Evolutionary conservation across 2,888 invertebrate genomes (phyloP).

Genomic region (Teleiodes luculella): DNA sequence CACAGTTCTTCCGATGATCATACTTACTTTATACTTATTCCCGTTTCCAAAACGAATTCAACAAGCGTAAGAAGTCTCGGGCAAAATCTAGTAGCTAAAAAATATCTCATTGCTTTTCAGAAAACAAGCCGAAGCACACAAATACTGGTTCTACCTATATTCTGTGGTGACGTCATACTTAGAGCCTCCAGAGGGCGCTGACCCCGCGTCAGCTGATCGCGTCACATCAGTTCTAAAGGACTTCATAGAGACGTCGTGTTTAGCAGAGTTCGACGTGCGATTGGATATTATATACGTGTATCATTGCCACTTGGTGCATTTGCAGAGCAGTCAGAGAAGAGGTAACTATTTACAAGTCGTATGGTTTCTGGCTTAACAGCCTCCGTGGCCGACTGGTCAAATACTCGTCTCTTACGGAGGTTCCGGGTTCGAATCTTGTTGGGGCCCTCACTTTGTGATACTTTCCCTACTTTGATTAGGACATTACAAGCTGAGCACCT

Average conservation of each 20-base stretch:
- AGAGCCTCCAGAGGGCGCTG: constrained; percentile 40
- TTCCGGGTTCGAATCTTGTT: too few relatives aligned
- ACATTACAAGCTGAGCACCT: too few relatives aligned
- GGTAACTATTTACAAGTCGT: constrained; percentile 51
- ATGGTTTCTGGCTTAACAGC: too few relatives aligned
- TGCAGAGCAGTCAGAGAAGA: constrained; percentile 61
- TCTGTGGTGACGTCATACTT: constrained; percentile 83
- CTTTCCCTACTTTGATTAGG: too few relatives aligned
- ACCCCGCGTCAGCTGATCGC: constrained; percentile 35
- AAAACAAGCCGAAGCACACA: constrained; percentile 83
- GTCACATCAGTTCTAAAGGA: constrained; percentile 82
- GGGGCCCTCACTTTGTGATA: too few relatives aligned
- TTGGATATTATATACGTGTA: constrained; percentile 88
- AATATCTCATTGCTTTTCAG: constrained; percentile 60
- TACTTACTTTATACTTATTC: too few relatives aligned
- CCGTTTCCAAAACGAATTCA: too few relatives aligned
- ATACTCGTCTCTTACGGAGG: too few relatives aligned
- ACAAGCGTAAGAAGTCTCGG: too few relatives aligned
- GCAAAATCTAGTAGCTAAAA: too few relatives aligned
- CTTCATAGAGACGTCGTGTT: constrained; percentile 89
- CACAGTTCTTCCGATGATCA: too few relatives aligned
- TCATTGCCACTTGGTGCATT: constrained; percentile 86
- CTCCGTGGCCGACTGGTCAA: too few relatives aligned
- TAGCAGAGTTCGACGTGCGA: constrained; percentile 90
- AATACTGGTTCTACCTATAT: constrained; percentile 95